A percentile compares a stretch with the other conserved stretches of the same genome.
Conservation (phyloP, 2,113 vertebrate species). For the Saguinus imperator region DNA sequence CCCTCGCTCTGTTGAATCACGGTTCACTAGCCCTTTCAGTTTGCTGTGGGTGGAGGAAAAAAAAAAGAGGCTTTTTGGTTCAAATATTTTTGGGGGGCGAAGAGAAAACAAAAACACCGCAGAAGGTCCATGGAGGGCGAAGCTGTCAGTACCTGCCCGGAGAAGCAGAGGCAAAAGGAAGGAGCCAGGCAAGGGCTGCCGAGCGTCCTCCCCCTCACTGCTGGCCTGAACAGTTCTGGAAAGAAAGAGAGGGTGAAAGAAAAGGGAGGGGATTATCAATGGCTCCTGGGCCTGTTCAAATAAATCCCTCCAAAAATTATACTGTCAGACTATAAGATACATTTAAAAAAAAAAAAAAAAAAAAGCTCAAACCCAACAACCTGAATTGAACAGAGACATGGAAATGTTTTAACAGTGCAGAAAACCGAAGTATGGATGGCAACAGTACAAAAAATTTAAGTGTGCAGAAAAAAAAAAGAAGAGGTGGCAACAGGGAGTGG, state of each 20-base stretch:
- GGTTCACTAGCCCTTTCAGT: slow-evolving; percentile 84
- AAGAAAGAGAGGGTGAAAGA: background rate
- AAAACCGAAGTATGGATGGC: slow-evolving; percentile 63
- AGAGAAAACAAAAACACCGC: slow-evolving; percentile 83
- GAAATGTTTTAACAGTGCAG: slow-evolving; percentile 61
- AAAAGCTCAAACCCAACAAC: slow-evolving; percentile 59
- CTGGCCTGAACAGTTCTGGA: background rate
- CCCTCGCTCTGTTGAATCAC: slow-evolving; percentile 82
- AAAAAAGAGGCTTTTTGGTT: slow-evolving; percentile 82
- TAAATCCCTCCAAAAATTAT: slow-evolving; percentile 45
- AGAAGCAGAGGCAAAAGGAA: background rate
- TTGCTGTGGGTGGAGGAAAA: slow-evolving; percentile 80
- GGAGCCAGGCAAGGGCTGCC: background rate
- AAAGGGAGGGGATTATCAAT: background rate
- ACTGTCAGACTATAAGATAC: slow-evolving; percentile 39
- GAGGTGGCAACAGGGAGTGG: slow-evolving; percentile 37
- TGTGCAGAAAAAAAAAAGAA: slow-evolving; percentile 13
- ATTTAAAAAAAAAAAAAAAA: background rate
- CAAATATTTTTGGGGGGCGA: slow-evolving; percentile 85
- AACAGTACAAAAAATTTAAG: slow-evolving; percentile 60
- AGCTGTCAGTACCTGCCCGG: slow-evolving; percentile 65
- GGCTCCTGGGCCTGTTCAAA: slow-evolving; percentile 23
- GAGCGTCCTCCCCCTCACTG: background rate
- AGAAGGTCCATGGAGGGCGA: slow-evolving; percentile 67
- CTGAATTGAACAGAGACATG: slow-evolving; percentile 52